Conservation (phyloP, 2,888 invertebrate genomes). For the Ectemnius lituratus region DNA sequence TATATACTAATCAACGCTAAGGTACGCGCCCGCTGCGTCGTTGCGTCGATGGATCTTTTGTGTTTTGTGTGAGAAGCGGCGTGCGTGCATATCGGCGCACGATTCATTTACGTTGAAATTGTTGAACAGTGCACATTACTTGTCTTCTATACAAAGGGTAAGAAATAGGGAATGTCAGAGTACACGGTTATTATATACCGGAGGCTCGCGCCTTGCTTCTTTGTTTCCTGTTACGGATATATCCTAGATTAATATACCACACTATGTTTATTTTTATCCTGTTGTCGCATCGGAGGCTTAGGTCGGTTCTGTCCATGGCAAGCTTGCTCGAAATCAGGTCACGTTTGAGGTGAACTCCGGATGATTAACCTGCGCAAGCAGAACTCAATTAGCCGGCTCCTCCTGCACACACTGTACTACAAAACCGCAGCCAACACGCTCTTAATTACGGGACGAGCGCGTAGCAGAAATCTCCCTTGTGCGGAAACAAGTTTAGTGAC, state of each 20-base stretch:
- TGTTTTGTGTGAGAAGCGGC: constrained; percentile 53
- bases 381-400: background rate
- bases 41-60: constrained; percentile 41
- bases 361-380: constrained; percentile 63
- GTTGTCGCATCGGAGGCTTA: constrained; percentile 62
- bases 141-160: constrained; percentile 54
- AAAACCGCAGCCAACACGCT: too few relatives aligned
- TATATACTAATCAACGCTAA: constrained; percentile 59
- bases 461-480: too few relatives aligned
- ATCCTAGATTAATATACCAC: constrained; percentile 67
- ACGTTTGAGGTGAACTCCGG: constrained; percentile 61
- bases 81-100: constrained; percentile 54
- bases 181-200: constrained; percentile 60
- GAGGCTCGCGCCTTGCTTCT: constrained; percentile 46
- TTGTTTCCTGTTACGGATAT: constrained; percentile 49
- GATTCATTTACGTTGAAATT: constrained; percentile 46
- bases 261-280: constrained; percentile 63
- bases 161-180: constrained; percentile 53
- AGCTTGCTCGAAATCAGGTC: constrained; percentile 70
- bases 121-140: constrained; percentile 57
- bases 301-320: constrained; percentile 71
- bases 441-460: too few relatives aligned
- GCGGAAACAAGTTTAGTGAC: too few relatives aligned
- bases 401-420: too few relatives aligned
- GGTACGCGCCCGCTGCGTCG: constrained; percentile 50